Evolutionary conservation across 2,888 invertebrate genomes (phyloP), one percentile per base, ranked within the genome.

Genomic region (Pollenia angustigena): DNA sequence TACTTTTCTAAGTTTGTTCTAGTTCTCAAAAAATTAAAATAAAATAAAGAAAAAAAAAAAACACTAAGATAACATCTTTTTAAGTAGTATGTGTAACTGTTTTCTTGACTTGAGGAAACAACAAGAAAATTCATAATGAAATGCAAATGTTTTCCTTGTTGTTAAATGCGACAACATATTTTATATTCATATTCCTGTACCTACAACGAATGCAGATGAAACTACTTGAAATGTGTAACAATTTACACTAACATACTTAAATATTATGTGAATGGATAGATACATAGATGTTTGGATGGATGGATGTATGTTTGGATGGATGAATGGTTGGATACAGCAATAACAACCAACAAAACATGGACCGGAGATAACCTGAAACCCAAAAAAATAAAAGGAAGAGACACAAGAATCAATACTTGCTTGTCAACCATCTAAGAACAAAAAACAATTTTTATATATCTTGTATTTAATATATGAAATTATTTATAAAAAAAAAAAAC

Each of bases 331-430:
- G 52, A 9, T 62, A 40, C 40, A 50, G 58, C 56, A 64, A 71
- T 10, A 62, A 72, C 52, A 46, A 71, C 16, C n/a, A 74, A n/a
- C 50, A 66, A 74, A 68, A 79, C 52, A 75, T 84, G 60, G 74
- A 74, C 74, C 60, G 68, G 66, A 74, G 66, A 68, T 74, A 84
- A 68, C 68, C 54, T 80, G 74, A 60, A 60, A 52, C 79, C 74
- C 60, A 14, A 60, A 48, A 50, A 68, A 56, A 75, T 58, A 81
- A 78, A 79, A 68, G 68, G 72, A 85, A 74, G 79, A 56, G 79
- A 56, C 71, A 81, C 52, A 76, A 85, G 76, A 85, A 85, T 85
- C 81, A 50, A 85, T 81, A 85, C 71, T 76, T 62, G 62, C 75
- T 78, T 78, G 78, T 72, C 83, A 83, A 72, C 54, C 62, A 68